Base-by-base conservation (phyloP, 2,113 vertebrate genomes). In the Willisornis vidua region DNA sequence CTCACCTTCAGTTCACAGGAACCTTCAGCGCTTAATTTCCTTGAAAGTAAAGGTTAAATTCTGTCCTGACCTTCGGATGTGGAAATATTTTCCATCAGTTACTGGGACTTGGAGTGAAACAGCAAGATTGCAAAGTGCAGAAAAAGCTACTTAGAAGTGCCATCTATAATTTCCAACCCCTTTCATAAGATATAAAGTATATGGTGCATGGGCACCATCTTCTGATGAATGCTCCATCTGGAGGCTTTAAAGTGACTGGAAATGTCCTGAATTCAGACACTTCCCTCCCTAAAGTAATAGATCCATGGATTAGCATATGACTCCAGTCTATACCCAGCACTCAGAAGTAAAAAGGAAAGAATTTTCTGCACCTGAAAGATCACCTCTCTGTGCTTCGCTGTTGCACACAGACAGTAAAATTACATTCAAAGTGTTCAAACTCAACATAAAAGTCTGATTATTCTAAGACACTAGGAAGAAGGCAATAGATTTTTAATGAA, bases 371-470 rank as follows among this genome's bases (percentile, higher is more conserved):
- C 73, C 65, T 92, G 84, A 92, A 93, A 85, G 70, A 93, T 31
- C 80, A 89, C 57, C 39, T 81, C 68, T 92, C 61, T 77, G 31
- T 62, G 66, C 73, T 93, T 90, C 72, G 54, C 61, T 94, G 80
- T 65, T 51, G 29, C 79, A 90, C 14, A 55, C 15, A 90, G 94
- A 80, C 68, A 78, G 85, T 84, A 96, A 90, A 91, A 96, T 86
- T 86, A 80, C 72, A 80, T 78, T 93, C 85, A 29, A 86, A 92
- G 58, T 68, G 45, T 81, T 96, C 83, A 75, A 96, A 86, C 41
- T 90, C 68, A 78, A 85, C 57, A 84, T 95, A 92, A 92, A 93
- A 90, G 72, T 84, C 75, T 68, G 82, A 88, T 92, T 95, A 96
- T 81, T 94, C 68, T 67, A 86, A 93, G 88, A 71, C 22, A 74